These are phyloP conservation scores for Scaptomyza cyrtandrae DNA, from an alignment of 2,888 invertebrate genomes.

Conservation along the genomic window DNA sequence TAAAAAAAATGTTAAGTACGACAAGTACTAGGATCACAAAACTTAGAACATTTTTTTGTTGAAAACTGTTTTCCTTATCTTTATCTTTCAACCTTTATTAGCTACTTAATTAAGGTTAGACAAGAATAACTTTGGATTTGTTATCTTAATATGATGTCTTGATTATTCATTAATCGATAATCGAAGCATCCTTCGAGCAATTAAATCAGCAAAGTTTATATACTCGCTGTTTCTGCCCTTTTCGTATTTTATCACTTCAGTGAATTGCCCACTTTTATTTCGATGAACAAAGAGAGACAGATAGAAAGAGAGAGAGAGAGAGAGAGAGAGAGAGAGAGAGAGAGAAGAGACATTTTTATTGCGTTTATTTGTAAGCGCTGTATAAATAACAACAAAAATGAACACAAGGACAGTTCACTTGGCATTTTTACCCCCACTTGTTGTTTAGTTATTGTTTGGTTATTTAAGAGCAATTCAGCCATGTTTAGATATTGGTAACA, in stretches of 20 bases:
- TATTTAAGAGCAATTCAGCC: slow-evolving; percentile 80
- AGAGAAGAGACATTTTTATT: slow-evolving; percentile 22
- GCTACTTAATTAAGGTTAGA: background rate
- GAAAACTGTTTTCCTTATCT: background rate
- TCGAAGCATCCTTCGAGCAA: slow-evolving; percentile 6
- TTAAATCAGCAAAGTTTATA: slow-evolving; percentile 36
- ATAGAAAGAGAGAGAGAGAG: background rate
- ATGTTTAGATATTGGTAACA: slow-evolving; percentile 80
- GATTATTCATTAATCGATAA: background rate
- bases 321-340: background rate
- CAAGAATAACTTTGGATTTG: background rate
- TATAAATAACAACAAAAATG: slow-evolving; percentile 37
- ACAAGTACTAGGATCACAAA: no score
- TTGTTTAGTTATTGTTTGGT: slow-evolving; percentile 74
- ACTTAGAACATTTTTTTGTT: no score
- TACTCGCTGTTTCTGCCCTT: slow-evolving; percentile 24
- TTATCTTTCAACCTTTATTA: background rate
- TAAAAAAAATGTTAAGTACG: no score
- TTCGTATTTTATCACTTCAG: slow-evolving; percentile 24
- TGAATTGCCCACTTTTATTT: slow-evolving; percentile 47
- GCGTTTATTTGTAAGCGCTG: slow-evolving; percentile 47
- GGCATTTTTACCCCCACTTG: slow-evolving; percentile 28
- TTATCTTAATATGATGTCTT: background rate
- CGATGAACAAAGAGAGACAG: background rate
- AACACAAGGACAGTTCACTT: slow-evolving; percentile 42